A percentile compares a stretch with the other conserved stretches of the same genome.
These are phyloP conservation scores for Drosophila elegans DNA, from an alignment of 1,140 invertebrate species.

Conservation along the genomic window DNA sequence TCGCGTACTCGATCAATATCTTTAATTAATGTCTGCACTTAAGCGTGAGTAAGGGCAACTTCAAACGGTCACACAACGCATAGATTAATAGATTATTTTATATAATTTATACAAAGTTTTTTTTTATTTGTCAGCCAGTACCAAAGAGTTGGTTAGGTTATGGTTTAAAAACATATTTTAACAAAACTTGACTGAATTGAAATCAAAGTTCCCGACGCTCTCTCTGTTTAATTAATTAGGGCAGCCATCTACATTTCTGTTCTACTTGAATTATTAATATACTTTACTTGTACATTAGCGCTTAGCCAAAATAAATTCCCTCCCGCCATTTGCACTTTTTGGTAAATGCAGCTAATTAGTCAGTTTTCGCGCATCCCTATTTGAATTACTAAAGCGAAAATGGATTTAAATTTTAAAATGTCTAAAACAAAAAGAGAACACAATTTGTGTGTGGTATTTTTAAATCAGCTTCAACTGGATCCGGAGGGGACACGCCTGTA, in stretches of 20 bases:
- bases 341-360: constrained; percentile 39
- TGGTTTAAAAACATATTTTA: too few species aligned
- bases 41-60: not conserved
- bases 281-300: constrained; percentile 30
- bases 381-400: not conserved
- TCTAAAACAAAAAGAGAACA: not conserved
- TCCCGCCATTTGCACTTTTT: not conserved
- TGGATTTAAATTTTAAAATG: too few species aligned
- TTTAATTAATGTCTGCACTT: not conserved
- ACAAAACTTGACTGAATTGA: too few species aligned
- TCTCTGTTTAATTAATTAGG: not conserved
- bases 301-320: constrained; percentile 51
- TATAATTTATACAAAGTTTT: too few species aligned
- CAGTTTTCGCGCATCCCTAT: constrained; percentile 7
- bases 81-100: too few species aligned
- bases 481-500: not conserved
- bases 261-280: not conserved
- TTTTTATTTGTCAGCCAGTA: too few species aligned
- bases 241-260: not conserved
- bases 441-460: constrained; percentile 9
- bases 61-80: too few species aligned
- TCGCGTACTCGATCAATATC: constrained; percentile 17
- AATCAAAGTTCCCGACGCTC: too few species aligned
- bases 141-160: too few species aligned
- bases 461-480: constrained; percentile 3